Evolutionary conservation across 2,113 vertebrate genomes (phyloP).

Genomic region (Prinia subflava): DNA sequence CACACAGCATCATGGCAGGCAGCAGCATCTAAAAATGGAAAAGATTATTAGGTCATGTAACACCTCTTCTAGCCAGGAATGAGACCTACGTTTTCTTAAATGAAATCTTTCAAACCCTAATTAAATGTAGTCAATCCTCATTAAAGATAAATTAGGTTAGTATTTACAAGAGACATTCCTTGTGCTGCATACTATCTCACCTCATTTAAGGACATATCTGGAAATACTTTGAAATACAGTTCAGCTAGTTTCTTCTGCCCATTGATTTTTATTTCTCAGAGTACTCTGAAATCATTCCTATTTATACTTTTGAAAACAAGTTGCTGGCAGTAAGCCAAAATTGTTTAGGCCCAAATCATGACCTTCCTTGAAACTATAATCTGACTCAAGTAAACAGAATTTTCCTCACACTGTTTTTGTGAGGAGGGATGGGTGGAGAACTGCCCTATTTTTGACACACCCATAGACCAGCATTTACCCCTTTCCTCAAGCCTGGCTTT

Average conservation of each 20-base stretch:
- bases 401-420: neutral
- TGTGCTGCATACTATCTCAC: neutral
- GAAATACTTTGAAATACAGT: neutral
- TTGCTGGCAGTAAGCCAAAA: constrained; percentile 8
- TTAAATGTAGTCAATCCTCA: constrained; percentile 19
- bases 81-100: neutral
- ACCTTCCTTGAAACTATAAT: neutral
- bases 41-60: constrained; percentile 28
- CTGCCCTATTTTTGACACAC: neutral
- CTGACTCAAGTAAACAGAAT: neutral
- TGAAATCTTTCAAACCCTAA: constrained; percentile 15
- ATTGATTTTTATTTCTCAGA: constrained; percentile 22
- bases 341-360: constrained; percentile 2
- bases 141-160: constrained; percentile 42
- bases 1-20: neutral
- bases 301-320: neutral
- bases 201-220: neutral
- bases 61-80: neutral
- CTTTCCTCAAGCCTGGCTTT: neutral
- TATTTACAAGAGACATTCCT: neutral
- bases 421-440: constrained; percentile 14
- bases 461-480: neutral
- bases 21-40: constrained; percentile 14
- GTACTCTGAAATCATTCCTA: constrained; percentile 20
- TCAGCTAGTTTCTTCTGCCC: neutral